Percentiles rank a stretch among this genome's conserved stretches.
Evolutionary conservation across 2,888 invertebrate genomes (phyloP).

Genomic region (Oxycera nigricornis): DNA sequence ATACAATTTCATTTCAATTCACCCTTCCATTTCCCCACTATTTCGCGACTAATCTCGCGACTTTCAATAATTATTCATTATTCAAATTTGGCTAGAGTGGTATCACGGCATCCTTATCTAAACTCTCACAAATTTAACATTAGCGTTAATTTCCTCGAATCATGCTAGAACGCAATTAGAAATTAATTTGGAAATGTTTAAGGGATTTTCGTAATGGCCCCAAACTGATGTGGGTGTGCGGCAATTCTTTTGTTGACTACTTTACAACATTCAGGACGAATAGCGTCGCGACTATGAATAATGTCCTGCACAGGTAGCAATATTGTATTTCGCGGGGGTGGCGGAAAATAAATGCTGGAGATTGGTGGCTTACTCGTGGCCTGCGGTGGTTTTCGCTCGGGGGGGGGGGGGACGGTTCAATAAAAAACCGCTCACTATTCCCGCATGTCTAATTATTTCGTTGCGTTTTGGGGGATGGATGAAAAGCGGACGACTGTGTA

Average conservation of each 20-base stretch:
- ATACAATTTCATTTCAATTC: background rate
- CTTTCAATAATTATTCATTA: conserved; percentile 36
- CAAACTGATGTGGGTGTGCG: conserved; percentile 19
- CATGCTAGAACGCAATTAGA: conserved; percentile 48
- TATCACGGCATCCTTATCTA: conserved; percentile 48
- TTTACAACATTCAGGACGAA: too few relatives aligned
- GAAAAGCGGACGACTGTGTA: conserved; percentile 34
- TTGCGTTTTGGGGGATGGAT: conserved; percentile 39
- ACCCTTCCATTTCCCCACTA: background rate
- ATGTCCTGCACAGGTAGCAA: too few relatives aligned
- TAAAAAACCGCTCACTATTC: conserved; percentile 41
- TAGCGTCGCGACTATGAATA: too few relatives aligned
- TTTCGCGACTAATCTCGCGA: background rate
- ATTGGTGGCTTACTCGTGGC: too few relatives aligned
- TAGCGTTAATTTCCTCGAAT: conserved; percentile 46
- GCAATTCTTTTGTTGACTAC: too few relatives aligned
- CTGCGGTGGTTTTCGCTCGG: background rate
- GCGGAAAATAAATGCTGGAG: background rate
- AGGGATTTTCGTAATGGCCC: conserved; percentile 38
- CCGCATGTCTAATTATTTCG: conserved; percentile 41
- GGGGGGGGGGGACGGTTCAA: background rate
- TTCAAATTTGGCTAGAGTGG: conserved; percentile 38
- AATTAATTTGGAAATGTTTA: conserved; percentile 47
- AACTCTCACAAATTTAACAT: conserved; percentile 47
- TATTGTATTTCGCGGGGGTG: background rate